Evolutionary conservation across 2,113 vertebrate genomes (phyloP).

Genomic region (Oreotrochilus melanogaster): DNA sequence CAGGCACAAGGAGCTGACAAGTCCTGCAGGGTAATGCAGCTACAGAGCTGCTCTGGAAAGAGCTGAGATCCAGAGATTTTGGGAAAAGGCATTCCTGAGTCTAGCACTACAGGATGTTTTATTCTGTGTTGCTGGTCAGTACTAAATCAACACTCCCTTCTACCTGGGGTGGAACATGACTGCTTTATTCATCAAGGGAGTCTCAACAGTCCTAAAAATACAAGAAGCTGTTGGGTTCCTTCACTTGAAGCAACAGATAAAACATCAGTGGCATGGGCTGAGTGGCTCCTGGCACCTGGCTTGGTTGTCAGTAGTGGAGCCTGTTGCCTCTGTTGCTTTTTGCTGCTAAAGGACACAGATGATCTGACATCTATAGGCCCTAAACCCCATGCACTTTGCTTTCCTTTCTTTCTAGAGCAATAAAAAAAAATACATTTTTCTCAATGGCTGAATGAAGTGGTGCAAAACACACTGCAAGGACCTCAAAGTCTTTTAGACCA

Average conservation of each 20-base stretch:
- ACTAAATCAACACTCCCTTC: not conserved
- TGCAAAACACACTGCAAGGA: not conserved
- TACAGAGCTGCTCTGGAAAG: not conserved
- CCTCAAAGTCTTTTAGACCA: not conserved
- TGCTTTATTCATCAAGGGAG: not conserved
- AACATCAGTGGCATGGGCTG: not conserved
- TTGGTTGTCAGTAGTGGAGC: not conserved
- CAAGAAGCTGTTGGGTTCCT: not conserved
- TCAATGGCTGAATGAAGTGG: not conserved
- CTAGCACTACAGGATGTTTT: not conserved
- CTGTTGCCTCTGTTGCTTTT: not conserved
- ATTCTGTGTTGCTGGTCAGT: rapidly evolving
- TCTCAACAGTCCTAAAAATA: not conserved
- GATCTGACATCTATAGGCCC: not conserved
- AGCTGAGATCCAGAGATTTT: not conserved
- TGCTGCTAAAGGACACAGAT: rapidly evolving
- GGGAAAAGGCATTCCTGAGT: not conserved
- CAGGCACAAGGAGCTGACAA: not conserved
- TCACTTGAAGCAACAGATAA: not conserved
- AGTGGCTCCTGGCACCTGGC: not conserved
- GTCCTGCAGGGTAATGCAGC: not conserved
- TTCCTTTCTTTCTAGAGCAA: not conserved
- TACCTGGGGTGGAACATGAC: not conserved
- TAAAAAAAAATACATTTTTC: not conserved
- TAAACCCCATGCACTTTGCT: not conserved